Percentiles rank a stretch among this genome's conserved stretches.
Conservation (phyloP, 2,113 vertebrate species). For the Pipa parva region DNA sequence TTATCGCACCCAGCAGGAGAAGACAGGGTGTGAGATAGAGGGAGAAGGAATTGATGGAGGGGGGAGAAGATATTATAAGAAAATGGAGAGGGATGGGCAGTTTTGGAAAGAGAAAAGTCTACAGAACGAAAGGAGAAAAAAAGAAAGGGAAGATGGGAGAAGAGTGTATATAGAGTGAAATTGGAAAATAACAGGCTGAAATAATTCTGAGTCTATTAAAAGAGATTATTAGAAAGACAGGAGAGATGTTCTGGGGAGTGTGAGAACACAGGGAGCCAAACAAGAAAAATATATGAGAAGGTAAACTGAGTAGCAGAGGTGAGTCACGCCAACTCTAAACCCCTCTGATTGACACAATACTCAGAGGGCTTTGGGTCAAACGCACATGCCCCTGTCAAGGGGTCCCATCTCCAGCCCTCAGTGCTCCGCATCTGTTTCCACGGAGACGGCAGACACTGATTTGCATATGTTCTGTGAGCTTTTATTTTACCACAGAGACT, state of each 20-base stretch:
- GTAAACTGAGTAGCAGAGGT: neutral
- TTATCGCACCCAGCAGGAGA: slow-evolving; percentile 34
- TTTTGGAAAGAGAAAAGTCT: neutral
- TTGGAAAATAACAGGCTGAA: neutral
- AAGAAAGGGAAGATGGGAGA: neutral
- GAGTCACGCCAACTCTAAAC: neutral
- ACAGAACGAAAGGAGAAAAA: neutral
- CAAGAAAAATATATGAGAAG: neutral
- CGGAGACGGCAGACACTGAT: neutral
- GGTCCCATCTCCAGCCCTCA: neutral
- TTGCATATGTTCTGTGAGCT: neutral
- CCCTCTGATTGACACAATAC: neutral
- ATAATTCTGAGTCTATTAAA: no score
- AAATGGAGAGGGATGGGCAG: neutral
- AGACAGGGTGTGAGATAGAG: slow-evolving; percentile 23
- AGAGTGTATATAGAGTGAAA: neutral
- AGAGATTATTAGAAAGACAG: neutral
- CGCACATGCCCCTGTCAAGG: neutral
- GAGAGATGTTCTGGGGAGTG: neutral
- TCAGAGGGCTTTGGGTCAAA: slow-evolving; percentile 1
- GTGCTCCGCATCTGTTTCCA: slow-evolving; percentile 8
- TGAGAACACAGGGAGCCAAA: neutral
- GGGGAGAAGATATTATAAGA: neutral
- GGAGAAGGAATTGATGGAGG: neutral
- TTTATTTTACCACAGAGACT: slow-evolving; percentile 2